Evolutionary conservation across 1,140 invertebrate genomes (phyloP).

Genomic region (Pseudomyrmex concolor): DNA sequence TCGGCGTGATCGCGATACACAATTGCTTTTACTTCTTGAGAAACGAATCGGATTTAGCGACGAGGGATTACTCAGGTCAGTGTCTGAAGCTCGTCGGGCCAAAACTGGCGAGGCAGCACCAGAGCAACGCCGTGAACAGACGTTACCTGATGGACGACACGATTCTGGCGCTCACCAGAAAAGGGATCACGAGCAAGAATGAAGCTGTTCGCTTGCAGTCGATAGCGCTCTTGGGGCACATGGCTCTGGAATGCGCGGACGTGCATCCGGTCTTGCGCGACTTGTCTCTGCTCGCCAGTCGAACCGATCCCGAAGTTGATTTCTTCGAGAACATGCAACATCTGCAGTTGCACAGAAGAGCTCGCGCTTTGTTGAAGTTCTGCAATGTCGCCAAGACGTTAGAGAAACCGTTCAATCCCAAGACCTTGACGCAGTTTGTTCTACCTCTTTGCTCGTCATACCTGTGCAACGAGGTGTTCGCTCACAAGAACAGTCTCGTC

Average conservation of each 20-base stretch:
- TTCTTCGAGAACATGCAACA: conserved; percentile 98
- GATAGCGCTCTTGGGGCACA: conserved; percentile 90
- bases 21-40: conserved; percentile 93
- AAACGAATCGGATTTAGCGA: conserved; percentile 92
- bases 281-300: conserved; percentile 89
- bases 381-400: conserved; percentile 86
- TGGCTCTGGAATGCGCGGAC: conserved; percentile 90
- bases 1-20: conserved; percentile 91
- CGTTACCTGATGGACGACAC: conserved; percentile 91
- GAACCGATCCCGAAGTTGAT: conserved; percentile 93
- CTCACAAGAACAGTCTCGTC: conserved; percentile 91
- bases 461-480: conserved; percentile 91
- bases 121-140: conserved; percentile 82
- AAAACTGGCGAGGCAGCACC: conserved; percentile 85
- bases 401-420: conserved; percentile 86
- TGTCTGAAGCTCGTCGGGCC: conserved; percentile 89
- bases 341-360: conserved; percentile 92
- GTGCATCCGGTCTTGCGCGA: conserved; percentile 91
- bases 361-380: conserved; percentile 91
- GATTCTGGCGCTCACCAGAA: conserved; percentile 89
- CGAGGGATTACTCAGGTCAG: conserved; percentile 91
- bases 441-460: conserved; percentile 93
- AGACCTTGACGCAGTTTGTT: conserved; percentile 93
- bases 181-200: conserved; percentile 88
- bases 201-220: conserved; percentile 90